Base-by-base conservation (phyloP, 2,797 vertebrate genomes). In the Lutjanus argentimaculatus region DNA sequence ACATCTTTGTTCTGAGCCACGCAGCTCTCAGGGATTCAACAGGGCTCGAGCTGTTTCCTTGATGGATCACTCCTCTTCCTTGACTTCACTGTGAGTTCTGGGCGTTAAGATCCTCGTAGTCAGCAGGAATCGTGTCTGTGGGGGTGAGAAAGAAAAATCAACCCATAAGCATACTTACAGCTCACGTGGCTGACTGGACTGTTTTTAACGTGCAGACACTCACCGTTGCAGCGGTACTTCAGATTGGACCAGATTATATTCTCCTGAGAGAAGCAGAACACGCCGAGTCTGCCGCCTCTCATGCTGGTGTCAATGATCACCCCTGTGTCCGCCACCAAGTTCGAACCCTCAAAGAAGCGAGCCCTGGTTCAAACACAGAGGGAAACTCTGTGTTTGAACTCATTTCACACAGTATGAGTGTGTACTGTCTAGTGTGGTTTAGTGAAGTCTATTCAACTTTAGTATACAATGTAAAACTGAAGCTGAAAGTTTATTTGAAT, bases 181-280 rank as follows among this genome's bases (percentile, higher is more conserved):
- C 22, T 55, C 13, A 22, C 3, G 36, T 36, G n/a, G 14, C 49
- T 42, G 25, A 58, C 7, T 52, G 40, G 0, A 17, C 14, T 36
- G 17, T 10, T 9, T 58, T 45, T 8, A 21, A 16, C 7, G 53
- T 45, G 15, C 45, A 70, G 46, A 66, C 36, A 68, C 95, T 96
- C 96, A 99, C 99, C 99, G 2, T 99, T 99, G 93, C 99, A 99
- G 63, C 98, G 98, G 36, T 99, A 99, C 86, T 97, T 99, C 81
- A 99, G 95, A 89, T 99, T 99, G 89, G 99, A 99, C 99, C 99
- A 99, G 93, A 99, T 99, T 71, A 99, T 99, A 88, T 99, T 99
- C 95, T 99, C 99, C 91, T 99, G 99, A 79, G 98, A 99, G 95
- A 99, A 99, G 93, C 99, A 99, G 96, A 99, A 99, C 87, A 99